Base-by-base conservation (phyloP, 2,888 invertebrate species). In the Thecocarcelia acutangulata region DNA sequence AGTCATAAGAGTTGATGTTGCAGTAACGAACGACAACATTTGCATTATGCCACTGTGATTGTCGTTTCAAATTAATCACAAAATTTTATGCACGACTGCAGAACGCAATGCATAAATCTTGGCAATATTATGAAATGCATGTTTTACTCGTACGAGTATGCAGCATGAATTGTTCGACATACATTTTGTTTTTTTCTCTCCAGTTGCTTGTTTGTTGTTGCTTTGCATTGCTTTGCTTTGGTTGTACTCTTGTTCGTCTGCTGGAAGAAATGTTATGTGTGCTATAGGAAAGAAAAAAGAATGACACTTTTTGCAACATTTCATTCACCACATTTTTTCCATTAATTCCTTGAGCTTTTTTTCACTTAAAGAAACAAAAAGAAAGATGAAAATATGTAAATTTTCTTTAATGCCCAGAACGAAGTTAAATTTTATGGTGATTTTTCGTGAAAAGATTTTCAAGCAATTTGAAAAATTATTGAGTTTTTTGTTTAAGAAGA, bases 11-110 rank as follows among this genome's bases (percentile, higher is more conserved):
- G 21, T 56, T 74, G 64, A 56, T 56, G 48, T 44, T 68, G 58
- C 68, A 44, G 54, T 15, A 50, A 24, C 33, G 52, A 50, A 24
- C 44, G 52, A 48, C 63, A 74, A 50, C 52, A 76, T 69, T 76
- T 68, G 52, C 75, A 76, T 76, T 68, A 48, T 72, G 64, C 58
- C 70, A 74, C 68, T 68, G 61, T 69, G 74, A 80, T 75, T 83
- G 83, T 81, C 83, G 72, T 78, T 73, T 63, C 76, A 80, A 82
- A 83, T 83, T 83, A 82, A 83, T 79, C 79, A 76, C 72, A 79
- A 83, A 83, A 83, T 83, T 82, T 73, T 82, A 83, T 83, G 83
- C 83, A 83, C 80, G 79, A 82, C 83, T 82, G 74, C 82, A 80
- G 40, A 73, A 63, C 74, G 74, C 69, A 69, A 75, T 75, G 74